Conservation (phyloP, 2,113 vertebrate species). For the Tinamus guttatus region DNA sequence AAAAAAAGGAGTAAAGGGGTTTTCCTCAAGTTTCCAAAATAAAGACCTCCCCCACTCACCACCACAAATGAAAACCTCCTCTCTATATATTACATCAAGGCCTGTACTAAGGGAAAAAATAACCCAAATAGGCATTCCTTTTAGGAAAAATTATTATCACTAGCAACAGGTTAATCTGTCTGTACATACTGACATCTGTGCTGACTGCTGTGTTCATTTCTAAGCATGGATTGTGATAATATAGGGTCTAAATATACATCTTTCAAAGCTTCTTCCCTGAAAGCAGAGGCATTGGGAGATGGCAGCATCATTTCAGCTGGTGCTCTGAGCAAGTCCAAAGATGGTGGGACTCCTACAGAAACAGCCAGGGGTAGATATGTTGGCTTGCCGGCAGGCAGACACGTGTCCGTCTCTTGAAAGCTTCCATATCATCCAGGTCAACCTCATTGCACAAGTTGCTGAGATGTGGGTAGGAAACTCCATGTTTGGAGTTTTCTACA, state of each 20-base stretch:
- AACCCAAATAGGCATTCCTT: background rate
- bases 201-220: background rate
- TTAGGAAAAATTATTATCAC: background rate
- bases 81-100: background rate
- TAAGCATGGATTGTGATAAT: background rate
- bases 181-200: background rate
- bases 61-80: background rate
- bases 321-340: background rate
- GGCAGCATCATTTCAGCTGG: background rate
- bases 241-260: background rate
- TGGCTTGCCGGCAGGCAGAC: no score
- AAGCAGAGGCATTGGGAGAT: background rate
- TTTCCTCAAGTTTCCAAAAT: background rate
- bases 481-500: no score
- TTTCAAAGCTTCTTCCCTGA: background rate
- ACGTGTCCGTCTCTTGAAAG: fast-evolving
- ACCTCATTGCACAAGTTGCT: background rate
- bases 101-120: background rate
- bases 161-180: background rate
- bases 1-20: background rate
- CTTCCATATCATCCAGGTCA: background rate
- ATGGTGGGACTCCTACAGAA: background rate
- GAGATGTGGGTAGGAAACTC: background rate
- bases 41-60: background rate
- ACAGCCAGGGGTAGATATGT: background rate